Conservation (phyloP, 2,888 invertebrate genomes). For the Leptinotarsa haldemani region DNA sequence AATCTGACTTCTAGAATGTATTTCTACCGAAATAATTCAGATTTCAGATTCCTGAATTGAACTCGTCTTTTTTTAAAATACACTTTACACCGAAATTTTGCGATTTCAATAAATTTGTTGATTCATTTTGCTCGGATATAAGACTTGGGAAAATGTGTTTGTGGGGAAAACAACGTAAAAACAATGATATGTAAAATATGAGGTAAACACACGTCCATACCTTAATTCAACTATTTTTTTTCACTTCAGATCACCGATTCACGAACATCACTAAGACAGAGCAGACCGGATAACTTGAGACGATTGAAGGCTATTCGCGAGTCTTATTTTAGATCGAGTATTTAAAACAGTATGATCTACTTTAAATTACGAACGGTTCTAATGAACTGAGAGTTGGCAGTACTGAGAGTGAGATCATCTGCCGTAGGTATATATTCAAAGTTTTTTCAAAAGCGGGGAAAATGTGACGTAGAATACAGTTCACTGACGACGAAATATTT, state of each 20-base stretch:
- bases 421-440: slow-evolving; percentile 12
- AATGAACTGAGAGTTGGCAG: slow-evolving; percentile 25
- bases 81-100: too few relatives aligned
- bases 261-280: slow-evolving; percentile 37
- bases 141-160: neutral
- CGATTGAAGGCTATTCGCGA: slow-evolving; percentile 31
- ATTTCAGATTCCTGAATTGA: too few relatives aligned
- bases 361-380: slow-evolving; percentile 28
- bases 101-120: too few relatives aligned
- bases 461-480: slow-evolving; percentile 13
- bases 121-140: too few relatives aligned
- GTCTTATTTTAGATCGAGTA: slow-evolving; percentile 36
- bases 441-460: slow-evolving; percentile 14
- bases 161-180: neutral
- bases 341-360: slow-evolving; percentile 36
- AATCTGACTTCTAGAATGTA: too few relatives aligned
- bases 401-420: slow-evolving; percentile 10
- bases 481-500: slow-evolving; percentile 10
- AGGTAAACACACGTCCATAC: neutral
- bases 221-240: neutral
- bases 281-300: slow-evolving; percentile 23
- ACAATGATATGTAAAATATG: neutral
- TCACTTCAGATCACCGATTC: slow-evolving; percentile 31
- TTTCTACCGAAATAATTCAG: too few relatives aligned
- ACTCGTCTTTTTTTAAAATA: too few relatives aligned